Base-by-base conservation (phyloP, 1,140 invertebrate genomes). In the Bathynomus jamesi region DNA sequence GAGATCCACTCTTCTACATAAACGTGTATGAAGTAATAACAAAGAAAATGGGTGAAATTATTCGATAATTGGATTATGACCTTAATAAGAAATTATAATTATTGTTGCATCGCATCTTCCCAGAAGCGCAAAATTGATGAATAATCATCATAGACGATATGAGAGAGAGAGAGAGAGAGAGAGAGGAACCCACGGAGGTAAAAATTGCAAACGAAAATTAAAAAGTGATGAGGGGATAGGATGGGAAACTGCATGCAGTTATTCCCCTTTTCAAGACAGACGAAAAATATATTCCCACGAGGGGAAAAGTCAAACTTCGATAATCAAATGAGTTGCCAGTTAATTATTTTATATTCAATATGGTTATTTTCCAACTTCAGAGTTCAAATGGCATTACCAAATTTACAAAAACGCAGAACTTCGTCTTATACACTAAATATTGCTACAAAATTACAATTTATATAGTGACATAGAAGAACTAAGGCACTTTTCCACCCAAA, bases 61-160 rank as follows among this genome's bases (percentile, higher is more conserved):
- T 53, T 53, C 40, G 13, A 21, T 53, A 53, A 53, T 21, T 53
- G 11, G 40, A 53, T 53, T 53, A 53, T 53, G 40, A 53, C 40
- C 21, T 53, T 53, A 53, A 53, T 53, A 53, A 53, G 40, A 53
- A 53, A 53, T 53, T 53, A 53, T 53, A 53, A 53, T 53, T 53
- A 53, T 53, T 53, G 40, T 53, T 17, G 21, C 11, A 53, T 53
- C 40, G 40, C 40, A 53, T 53, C 21, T 53, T 53, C 40, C 40
- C 40, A 53, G 40, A 53, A 53, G 40, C 40, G 40, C 40, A 53
- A 53, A 53, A 53, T 21, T 21, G 40, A 53, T 53, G 40, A 53
- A 53, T 53, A 53, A 53, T 53, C 40, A 53, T 53, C 40, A 53
- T 21, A 53, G 40, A 53, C 40, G 40, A 53, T 53, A 53, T 17